phyloP scores from a whole-genome alignment of 2,888 invertebrate species.

The Drosophila siamana region DNA sequence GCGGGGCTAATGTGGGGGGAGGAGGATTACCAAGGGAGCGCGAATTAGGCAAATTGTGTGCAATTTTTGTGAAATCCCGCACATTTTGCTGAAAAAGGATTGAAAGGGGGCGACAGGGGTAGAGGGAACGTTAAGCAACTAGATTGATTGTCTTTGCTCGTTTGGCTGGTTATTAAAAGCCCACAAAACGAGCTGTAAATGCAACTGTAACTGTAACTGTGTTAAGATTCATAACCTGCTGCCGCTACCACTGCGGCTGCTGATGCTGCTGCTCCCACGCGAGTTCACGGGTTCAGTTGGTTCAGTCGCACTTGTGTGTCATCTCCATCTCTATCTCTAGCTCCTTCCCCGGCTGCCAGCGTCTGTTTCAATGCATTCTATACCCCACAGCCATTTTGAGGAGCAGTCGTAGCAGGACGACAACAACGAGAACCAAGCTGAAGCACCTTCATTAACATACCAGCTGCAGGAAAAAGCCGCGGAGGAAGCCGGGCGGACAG shows the following conservation, averaged over 20 bases:
- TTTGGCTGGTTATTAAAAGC: conserved; percentile 45
- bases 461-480: conserved; percentile 58
- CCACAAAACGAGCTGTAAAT: conserved; percentile 8
- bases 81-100: conserved; percentile 18
- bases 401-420: conserved; percentile 48
- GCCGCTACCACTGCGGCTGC: conserved; percentile 2
- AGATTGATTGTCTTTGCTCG: conserved; percentile 56
- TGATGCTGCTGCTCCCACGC: conserved; percentile 36
- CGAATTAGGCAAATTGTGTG: conserved; percentile 80
- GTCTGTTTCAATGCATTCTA: conserved; percentile 62
- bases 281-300: conserved; percentile 76
- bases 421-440: conserved; percentile 46
- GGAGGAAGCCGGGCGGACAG: not conserved
- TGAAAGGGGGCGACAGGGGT: not conserved
- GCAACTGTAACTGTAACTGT: conserved; percentile 48
- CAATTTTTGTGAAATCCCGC: conserved; percentile 64
- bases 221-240: conserved; percentile 62
- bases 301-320: conserved; percentile 73
- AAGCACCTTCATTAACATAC: conserved; percentile 80
- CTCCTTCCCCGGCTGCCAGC: conserved; percentile 4
- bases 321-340: conserved; percentile 29
- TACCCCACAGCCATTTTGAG: conserved; percentile 64
- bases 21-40: conserved; percentile 19
- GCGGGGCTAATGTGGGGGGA: not conserved
- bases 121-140: conserved; percentile 15